A percentile compares a stretch with the other conserved stretches of the same genome.
phyloP scores from a whole-genome alignment of 2,888 invertebrate genomes.

The Entomobrya multifasciata region DNA sequence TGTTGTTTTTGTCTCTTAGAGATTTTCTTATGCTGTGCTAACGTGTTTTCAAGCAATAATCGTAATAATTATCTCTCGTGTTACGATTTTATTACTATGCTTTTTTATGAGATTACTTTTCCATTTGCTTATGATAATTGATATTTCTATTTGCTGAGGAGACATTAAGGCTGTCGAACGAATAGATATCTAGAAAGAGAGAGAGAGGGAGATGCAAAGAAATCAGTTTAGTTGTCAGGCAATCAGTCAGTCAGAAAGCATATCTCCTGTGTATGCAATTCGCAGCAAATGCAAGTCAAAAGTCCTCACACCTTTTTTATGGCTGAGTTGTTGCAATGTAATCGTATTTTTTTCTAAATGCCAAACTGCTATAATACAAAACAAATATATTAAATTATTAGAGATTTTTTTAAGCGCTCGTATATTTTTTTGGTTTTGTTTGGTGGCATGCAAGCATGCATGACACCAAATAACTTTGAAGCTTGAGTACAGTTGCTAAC shows the following conservation, averaged over 20 bases:
- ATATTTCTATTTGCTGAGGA: neutral
- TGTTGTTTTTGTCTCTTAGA: slow-evolving; percentile 26
- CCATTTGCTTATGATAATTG: slow-evolving; percentile 25
- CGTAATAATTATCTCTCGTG: slow-evolving; percentile 54
- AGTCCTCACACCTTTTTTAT: slow-evolving; percentile 46
- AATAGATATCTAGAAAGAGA: neutral
- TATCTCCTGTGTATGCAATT: slow-evolving; percentile 39
- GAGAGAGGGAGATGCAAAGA: neutral
- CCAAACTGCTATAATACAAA: slow-evolving; percentile 8
- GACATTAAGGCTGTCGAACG: neutral
- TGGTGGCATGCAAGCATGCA: no score
- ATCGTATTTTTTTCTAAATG: neutral
- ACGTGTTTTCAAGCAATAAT: slow-evolving; percentile 49
- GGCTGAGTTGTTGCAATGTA: slow-evolving; percentile 16
- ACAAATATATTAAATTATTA: neutral
- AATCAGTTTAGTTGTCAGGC: slow-evolving; percentile 13
- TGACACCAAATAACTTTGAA: slow-evolving; percentile 25
- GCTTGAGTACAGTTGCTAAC: no score
- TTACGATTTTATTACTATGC: slow-evolving; percentile 43
- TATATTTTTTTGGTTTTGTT: no score
- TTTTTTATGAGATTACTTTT: slow-evolving; percentile 29
- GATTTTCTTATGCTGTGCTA: slow-evolving; percentile 13
- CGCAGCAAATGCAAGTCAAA: slow-evolving; percentile 25
- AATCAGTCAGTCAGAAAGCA: neutral
- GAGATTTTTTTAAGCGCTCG: neutral